Base-by-base conservation (phyloP, 2,113 vertebrate species). In the Oreochromis niloticus region DNA sequence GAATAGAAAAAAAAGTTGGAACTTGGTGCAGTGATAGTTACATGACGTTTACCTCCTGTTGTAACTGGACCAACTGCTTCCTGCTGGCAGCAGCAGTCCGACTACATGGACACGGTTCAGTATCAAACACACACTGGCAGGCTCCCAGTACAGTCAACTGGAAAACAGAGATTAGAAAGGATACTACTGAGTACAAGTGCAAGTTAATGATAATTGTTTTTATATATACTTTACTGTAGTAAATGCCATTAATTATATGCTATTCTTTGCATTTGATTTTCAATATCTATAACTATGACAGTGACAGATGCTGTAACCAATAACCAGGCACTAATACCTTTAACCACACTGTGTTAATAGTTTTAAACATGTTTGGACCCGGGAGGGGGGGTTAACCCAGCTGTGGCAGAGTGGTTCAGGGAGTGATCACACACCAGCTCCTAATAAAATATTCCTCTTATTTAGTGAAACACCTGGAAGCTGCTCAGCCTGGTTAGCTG, bases 61-160 rank as follows among this genome's bases (percentile, higher is more conserved):
- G 97, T 83, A 98, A 96, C 84, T 97, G 97, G 34, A 98, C 95
- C 10, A 98, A 94, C 54, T 97, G 97, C 85, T 96, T 98, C 52
- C 95, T 96, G 85, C 97, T 95, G 32, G 97, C 95, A 2, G 97
- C 97, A 2, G 97, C 97, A 39, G 85, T 96, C 66, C 75, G 97
- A 43, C 97, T 97, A 86, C 98, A 99, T 4, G 95, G 85, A 87
- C 98, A 99, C 1, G 97, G 96, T 4, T 94, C 96, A 6, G 90
- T 94, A 24, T 75, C 86, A 9, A 91, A 66, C 1, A 2, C 79
- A 93, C 98, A 99, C 41, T 91, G 89, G 83, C 98, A 99, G 57
- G 98, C 97, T 79, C 97, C 97, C 1, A 98, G 96, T 24, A 98
- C 97, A 0, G 97, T 97, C 87, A 98, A 89, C 98, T 99, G 81